Percentiles rank a stretch among this genome's conserved stretches.
Conservation (phyloP, 2,113 vertebrate genomes). For the Eulemur macaco region DNA sequence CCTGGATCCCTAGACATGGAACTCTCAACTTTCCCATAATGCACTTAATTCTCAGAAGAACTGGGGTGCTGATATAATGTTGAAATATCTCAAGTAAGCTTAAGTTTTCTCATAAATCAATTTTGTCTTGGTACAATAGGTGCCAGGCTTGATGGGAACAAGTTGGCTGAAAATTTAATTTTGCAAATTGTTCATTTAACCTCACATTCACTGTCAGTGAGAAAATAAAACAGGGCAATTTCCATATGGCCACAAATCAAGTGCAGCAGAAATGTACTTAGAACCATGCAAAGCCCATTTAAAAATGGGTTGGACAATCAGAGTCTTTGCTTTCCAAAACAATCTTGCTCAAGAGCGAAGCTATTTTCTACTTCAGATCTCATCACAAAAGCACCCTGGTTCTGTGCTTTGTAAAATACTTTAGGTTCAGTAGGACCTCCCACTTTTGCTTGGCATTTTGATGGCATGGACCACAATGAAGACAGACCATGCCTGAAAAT, state of each 20-base stretch:
- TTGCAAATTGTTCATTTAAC: conserved; percentile 79
- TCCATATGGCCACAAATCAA: conserved; percentile 72
- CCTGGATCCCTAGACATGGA: conserved; percentile 60
- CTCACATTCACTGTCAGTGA: conserved; percentile 69
- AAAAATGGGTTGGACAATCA: neutral
- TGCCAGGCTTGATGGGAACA: conserved; percentile 71
- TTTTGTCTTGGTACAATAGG: conserved; percentile 71
- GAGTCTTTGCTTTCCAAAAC: conserved; percentile 4
- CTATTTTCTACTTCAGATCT: conserved; percentile 17
- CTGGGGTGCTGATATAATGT: conserved; percentile 70
- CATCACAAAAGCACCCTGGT: neutral
- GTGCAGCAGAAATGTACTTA: conserved; percentile 45
- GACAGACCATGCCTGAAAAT: neutral
- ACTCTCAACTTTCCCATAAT: conserved; percentile 63
- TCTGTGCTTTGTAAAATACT: neutral
- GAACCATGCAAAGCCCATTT: neutral
- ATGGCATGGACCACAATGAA: neutral
- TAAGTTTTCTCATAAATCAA: conserved; percentile 71
- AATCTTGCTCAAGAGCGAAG: conserved; percentile 34
- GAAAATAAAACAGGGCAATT: conserved; percentile 78
- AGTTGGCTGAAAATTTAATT: conserved; percentile 80
- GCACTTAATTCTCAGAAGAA: conserved; percentile 79
- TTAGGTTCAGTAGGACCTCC: neutral
- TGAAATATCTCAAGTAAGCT: conserved; percentile 69
- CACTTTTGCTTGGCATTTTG: neutral